phyloP scores from a whole-genome alignment of 2,797 vertebrate species.

The Onychomys torridus region DNA sequence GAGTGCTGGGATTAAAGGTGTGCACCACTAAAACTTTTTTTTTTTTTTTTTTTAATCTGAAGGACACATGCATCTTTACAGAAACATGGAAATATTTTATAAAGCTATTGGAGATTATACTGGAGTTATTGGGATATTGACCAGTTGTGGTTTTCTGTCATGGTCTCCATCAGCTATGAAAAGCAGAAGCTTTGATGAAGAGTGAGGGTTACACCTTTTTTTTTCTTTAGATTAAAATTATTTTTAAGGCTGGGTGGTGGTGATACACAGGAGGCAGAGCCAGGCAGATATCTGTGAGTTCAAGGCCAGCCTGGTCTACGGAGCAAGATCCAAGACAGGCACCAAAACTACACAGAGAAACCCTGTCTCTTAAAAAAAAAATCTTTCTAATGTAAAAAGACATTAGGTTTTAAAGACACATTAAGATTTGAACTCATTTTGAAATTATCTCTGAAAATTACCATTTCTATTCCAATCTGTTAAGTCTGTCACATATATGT shows the following conservation, averaged over 20 bases:
- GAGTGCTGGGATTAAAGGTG: too few species aligned
- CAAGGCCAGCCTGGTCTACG: too few species aligned
- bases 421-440: background rate
- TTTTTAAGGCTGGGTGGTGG: background rate
- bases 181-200: background rate
- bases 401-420: background rate
- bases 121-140: background rate
- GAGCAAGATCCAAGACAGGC: too few species aligned
- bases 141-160: background rate
- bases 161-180: background rate
- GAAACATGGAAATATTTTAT: background rate
- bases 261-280: too few species aligned
- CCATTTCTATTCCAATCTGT: background rate
- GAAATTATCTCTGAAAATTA: conserved; percentile 42
- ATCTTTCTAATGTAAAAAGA: background rate
- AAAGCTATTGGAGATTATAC: background rate
- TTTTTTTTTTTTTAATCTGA: background rate
- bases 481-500: background rate
- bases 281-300: too few species aligned
- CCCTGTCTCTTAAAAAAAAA: too few species aligned
- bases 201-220: background rate
- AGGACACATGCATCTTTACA: background rate
- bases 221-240: background rate
- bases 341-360: too few species aligned
- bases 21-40: too few species aligned